Percentiles rank a stretch among this genome's conserved stretches.
These are phyloP conservation scores for Pristionchus entomophagus DNA, from an alignment of 2,888 invertebrate species.

Conservation along the genomic window DNA sequence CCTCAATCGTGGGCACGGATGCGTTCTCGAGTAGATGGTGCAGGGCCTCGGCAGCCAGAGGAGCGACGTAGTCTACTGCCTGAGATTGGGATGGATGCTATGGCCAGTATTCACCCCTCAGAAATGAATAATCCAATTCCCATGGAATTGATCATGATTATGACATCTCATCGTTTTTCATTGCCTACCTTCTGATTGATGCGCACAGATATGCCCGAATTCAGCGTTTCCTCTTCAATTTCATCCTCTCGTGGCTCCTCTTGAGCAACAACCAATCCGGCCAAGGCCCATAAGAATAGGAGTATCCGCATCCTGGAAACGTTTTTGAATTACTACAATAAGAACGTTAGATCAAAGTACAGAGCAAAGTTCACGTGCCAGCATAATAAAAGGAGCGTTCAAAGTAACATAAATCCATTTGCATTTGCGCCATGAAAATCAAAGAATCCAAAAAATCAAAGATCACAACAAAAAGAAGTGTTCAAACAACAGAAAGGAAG, in stretches of 20 bases:
- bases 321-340: background rate
- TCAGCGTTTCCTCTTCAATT: slow-evolving; percentile 12
- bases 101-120: no score
- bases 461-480: no score
- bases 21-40: slow-evolving; percentile 38
- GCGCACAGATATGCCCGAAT: background rate
- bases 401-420: no score
- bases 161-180: no score
- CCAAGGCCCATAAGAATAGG: background rate
- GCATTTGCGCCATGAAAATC: no score
- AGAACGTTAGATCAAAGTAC: no score
- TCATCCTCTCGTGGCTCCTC: background rate
- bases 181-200: slow-evolving; percentile 4
- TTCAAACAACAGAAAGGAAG: background rate
- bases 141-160: no score
- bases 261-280: background rate
- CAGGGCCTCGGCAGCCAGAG: slow-evolving; percentile 1
- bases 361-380: background rate
- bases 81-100: background rate
- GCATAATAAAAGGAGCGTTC: background rate
- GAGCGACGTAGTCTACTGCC: slow-evolving; percentile 30
- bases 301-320: background rate
- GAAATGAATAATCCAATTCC: no score
- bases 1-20: slow-evolving; percentile 9
- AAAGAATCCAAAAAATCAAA: no score